A percentile compares a stretch with the other conserved stretches of the same genome.
These are phyloP conservation scores for Podocnemis expansa DNA, from an alignment of 2,113 vertebrate genomes.

Conservation along the genomic window DNA sequence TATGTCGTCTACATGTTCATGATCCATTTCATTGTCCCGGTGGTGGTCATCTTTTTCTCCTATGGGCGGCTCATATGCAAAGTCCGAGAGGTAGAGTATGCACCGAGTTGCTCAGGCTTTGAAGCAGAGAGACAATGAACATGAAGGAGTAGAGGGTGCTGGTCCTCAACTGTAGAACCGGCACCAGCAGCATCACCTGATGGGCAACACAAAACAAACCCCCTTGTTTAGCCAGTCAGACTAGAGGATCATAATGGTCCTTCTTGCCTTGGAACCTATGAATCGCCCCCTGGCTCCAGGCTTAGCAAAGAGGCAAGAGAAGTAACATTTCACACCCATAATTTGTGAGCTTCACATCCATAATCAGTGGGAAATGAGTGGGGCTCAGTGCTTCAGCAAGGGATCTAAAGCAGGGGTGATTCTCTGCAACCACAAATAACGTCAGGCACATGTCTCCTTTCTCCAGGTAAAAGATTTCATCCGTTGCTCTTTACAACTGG, in stretches of 20 bases:
- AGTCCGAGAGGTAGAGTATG: slow-evolving; percentile 79
- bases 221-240: background rate
- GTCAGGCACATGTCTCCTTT: background rate
- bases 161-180: background rate
- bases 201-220: background rate
- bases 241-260: background rate
- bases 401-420: background rate
- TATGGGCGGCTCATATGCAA: slow-evolving; percentile 82
- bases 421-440: background rate
- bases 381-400: background rate
- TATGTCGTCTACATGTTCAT: slow-evolving; percentile 81
- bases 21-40: slow-evolving; percentile 76
- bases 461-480: background rate
- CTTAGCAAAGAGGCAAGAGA: background rate
- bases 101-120: background rate
- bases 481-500: background rate
- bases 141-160: rapidly evolving
- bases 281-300: background rate
- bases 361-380: background rate
- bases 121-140: rapidly evolving
- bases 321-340: background rate
- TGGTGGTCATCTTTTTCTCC: slow-evolving; percentile 81
- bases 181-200: background rate
- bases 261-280: background rate
- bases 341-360: background rate